Base-by-base conservation (phyloP, 2,888 invertebrate species). In the Steromphala cineraria region DNA sequence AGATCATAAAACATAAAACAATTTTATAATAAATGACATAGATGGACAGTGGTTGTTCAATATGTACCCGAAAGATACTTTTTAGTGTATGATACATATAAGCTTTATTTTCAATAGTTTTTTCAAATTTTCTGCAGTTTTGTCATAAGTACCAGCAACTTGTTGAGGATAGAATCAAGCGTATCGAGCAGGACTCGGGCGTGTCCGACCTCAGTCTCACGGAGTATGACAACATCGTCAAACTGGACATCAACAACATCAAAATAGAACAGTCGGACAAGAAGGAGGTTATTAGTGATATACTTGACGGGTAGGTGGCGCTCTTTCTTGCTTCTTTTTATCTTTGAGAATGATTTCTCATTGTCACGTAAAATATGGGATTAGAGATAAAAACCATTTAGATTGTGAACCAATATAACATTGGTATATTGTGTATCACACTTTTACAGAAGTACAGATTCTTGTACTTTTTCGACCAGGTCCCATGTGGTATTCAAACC, bases 271-370 rank as follows among this genome's bases (percentile, higher is more conserved):
- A 36, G 21, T 36, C 71, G 36, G 53, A 78, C 31, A 71, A 82
- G 2, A 78, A 80, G 67, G 82, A 82, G 40, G 71, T 75, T 10
- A 74, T 84, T 28, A 81, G 78, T 76, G 79, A 75, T 36, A 55
- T 84, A 28, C 55, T 84, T n/a, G 82, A 80, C 36, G 80, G 82
- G 84, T 84, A 40, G 74, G 81, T 52, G 24, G 40, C 4, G 8
- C 8, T n/a, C n/a, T 21, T 56, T 24, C 21, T 56, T 24, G 1
- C 8, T n/a, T n/a, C n/a, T n/a, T n/a, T n/a, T n/a, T n/a, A n/a
- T n/a, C n/a, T n/a, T n/a, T n/a, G n/a, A 56, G 24, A 3, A 56
- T 24, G 24, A n/a, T n/a, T 56, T 7, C n/a, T 24, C n/a, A 56
- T n/a, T 56, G 4, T 56, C 7, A 10, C 1, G n/a, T 4, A 7